These are phyloP conservation scores for Xylota segnis DNA, from an alignment of 2,888 invertebrate species.

Conservation along the genomic window DNA sequence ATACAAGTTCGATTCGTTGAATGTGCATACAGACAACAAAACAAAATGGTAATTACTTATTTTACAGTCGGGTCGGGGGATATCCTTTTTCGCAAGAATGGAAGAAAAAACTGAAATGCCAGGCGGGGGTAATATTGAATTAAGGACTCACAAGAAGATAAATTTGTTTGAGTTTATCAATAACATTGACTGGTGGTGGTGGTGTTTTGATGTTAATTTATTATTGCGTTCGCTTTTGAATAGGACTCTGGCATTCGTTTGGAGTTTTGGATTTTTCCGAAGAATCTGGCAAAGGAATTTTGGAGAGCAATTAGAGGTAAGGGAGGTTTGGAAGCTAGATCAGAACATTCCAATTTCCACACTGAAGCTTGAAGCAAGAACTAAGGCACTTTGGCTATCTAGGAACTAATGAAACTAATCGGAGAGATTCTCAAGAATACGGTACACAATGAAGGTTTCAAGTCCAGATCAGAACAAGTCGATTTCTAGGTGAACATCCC, in stretches of 20 bases:
- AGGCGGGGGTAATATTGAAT: background rate
- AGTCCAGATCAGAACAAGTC: no score
- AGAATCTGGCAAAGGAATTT: no score
- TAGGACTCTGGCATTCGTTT: background rate
- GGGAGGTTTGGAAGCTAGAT: no score
- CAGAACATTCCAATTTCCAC: no score
- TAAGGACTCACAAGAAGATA: conserved; percentile 1
- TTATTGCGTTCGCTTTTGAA: background rate
- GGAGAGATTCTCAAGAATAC: no score
- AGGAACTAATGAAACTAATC: no score
- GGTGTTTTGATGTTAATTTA: conserved; percentile 1
- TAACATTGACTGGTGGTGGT: background rate
- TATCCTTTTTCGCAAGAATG: background rate
- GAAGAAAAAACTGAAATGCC: background rate
- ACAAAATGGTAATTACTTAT: conserved; percentile 14
- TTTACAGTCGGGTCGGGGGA: background rate
- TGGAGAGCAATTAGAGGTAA: no score
- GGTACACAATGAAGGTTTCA: no score
- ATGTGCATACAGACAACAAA: background rate
- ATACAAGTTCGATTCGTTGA: background rate
- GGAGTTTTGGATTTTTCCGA: background rate
- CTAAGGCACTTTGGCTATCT: no score
- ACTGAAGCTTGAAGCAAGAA: no score
- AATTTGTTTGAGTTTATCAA: background rate
- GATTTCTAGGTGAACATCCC: no score